Evolutionary conservation across 2,888 invertebrate species (phyloP).

Genomic region (Polyploca ridens): DNA sequence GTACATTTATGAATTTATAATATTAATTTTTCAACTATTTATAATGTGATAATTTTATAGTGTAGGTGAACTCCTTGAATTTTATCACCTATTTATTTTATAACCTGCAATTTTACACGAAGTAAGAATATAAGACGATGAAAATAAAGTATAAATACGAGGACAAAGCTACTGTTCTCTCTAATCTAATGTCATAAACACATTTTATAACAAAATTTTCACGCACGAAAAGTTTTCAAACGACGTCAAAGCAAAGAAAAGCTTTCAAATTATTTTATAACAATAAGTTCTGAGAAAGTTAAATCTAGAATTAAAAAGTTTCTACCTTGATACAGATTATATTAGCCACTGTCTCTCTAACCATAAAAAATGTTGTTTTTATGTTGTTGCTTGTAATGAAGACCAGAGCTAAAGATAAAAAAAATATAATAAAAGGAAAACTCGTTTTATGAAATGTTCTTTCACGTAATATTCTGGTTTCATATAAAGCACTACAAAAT

Average conservation of each 20-base stretch:
- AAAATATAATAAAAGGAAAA: neutral
- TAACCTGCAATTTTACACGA: neutral
- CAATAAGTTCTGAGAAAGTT: neutral
- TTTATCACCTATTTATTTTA: constrained; percentile 3
- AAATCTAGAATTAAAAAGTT: neutral
- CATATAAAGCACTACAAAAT: too few species aligned
- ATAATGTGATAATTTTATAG: neutral
- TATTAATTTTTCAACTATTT: neutral
- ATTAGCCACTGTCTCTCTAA: neutral
- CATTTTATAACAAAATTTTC: neutral
- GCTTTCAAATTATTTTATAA: neutral
- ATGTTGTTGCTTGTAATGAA: neutral
- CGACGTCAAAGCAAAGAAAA: neutral
- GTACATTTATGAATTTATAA: constrained; percentile 1
- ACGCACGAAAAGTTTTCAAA: neutral
- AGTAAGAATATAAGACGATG: neutral
- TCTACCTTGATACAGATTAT: constrained; percentile 2
- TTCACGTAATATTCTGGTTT: neutral
- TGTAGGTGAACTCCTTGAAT: neutral
- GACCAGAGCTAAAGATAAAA: neutral
- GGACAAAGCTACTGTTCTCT: neutral
- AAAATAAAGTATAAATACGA: neutral
- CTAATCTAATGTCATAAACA: neutral
- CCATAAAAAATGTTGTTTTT: neutral
- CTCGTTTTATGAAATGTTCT: neutral